Evolutionary conservation across 2,113 vertebrate genomes (phyloP).

Genomic region (Notarius quadriscutis): DNA sequence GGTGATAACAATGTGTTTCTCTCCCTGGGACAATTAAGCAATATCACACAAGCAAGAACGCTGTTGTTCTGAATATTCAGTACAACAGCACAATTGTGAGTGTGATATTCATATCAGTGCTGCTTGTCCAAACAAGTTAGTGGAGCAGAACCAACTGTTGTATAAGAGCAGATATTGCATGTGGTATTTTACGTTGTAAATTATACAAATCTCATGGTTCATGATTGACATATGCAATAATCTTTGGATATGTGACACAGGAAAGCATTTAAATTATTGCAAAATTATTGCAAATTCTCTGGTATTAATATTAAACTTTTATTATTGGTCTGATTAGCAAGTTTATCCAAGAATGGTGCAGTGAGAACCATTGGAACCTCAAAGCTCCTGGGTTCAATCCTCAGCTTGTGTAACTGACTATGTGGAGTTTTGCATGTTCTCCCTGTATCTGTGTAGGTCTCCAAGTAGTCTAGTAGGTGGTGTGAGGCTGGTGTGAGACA

Average conservation of each 20-base stretch:
- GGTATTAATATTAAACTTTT: not conserved
- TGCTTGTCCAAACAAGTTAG: not conserved
- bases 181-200: not conserved
- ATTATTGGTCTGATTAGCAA: not conserved
- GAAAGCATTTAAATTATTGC: not conserved
- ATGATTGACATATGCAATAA: not conserved
- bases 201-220: not conserved
- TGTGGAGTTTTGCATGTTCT: not conserved
- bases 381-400: not conserved
- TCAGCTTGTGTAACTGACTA: not conserved
- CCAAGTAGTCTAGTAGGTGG: not conserved
- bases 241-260: not conserved
- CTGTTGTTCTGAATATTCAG: not conserved
- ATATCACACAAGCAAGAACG: not conserved
- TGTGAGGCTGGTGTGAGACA: not conserved
- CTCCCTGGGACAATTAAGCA: not conserved
- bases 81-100: not conserved
- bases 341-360: not conserved
- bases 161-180: not conserved
- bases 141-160: not conserved
- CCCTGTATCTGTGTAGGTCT: not conserved
- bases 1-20: not conserved
- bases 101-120: not conserved
- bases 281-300: not conserved
- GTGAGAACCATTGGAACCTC: not conserved